Base-by-base conservation (phyloP, 2,888 invertebrate genomes). In the Ceraclea dissimilis region DNA sequence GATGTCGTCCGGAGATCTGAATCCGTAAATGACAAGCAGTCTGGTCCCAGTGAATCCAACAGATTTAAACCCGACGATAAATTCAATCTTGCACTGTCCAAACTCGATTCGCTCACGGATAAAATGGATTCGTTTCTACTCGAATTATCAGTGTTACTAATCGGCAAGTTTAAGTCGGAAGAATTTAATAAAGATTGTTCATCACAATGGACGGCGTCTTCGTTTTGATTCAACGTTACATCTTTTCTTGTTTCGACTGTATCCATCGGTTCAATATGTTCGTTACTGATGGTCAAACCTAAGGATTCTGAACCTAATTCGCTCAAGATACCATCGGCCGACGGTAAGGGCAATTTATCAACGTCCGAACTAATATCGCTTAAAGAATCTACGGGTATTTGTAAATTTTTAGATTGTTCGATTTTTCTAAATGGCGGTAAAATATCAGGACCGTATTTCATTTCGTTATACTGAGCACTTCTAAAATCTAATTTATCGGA, bases 341-440 rank as follows among this genome's bases (percentile, higher is more conserved):
- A 20, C 8, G 59, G 47, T 22, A 61, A 20, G n/a, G 59, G 59
- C 21, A 61, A 21, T 47, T 61, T 61, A 34, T 61, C 61, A 20
- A 48, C 49, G 17, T 57, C 57, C 1, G 61, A 59, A 22, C 57
- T 59, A 4, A 61, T 61, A 33, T 59, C 58, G 10, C 56, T 53
- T 2, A 61, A 34, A 13, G 59, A 39, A 20, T 57, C 57, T 2
- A 58, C 56, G 0, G 61, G 57, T 2, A 59, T 44, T 33, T 58
- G 61, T 19, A 61, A 39, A 48, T 48, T 61, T 39, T 61, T 61
- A 10, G 56, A 43, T 1, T 52, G 44, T 55, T 61, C 61, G 31
- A 61, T 61, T 22, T 61, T 61, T 49, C 57, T 57, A 43, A 61
- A 61, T 6, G 61, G 61, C 13, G 61, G 61, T 47, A 61, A 51